Evolutionary conservation across 2,888 invertebrate genomes (phyloP), one percentile per base, ranked within the genome.

Genomic region (Odontothrips loti): DNA sequence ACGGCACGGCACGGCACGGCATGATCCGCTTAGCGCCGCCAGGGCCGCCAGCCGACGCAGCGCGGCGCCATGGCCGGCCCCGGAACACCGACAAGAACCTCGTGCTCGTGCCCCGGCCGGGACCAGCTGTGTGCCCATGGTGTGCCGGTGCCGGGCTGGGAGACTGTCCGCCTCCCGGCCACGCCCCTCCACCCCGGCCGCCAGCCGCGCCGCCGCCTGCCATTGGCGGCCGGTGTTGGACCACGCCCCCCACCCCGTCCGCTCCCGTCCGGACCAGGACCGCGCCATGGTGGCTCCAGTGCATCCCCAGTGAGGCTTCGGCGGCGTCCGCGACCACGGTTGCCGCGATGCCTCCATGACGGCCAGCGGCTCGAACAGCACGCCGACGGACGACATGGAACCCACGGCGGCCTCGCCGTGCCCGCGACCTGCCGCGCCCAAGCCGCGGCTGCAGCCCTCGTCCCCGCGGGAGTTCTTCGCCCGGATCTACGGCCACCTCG

Each of bases 381-480:
- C 51, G 51, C 51, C 51, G 51, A 20, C 51, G 51, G 51, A 51
- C 51, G 10, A 2, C 12, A 51, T 58, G 58, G 58, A 4, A 15
- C 20, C n/a, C 23, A 20, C 68, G 63, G 20, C n/a, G 20, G 63
- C 68, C 68, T 12, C 23, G 68, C n/a, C 68, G 9, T 20, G 23
- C 23, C 68, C 68, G 68, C 12, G 68, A 8, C 27, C 27, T 27
- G 27, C 68, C 58, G 20, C 58, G 20, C 17, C 17, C 15, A 15
- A 17, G 20, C 68, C 68, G 68, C 23, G 68, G 68, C 68, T 9
- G 23, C 23, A 8, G 27, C 94, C 94, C 0, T 94, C 94, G 15
- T 94, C 94, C 0, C 95, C 95, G 81, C 89, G 94, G 47, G 92
- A 93, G 85, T 95, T 95, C 87, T 95, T 95, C 86, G 93, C 94